Base-by-base conservation (phyloP, 92 coral and sea anemone genomes). In the Phenganax marumi region DNA sequence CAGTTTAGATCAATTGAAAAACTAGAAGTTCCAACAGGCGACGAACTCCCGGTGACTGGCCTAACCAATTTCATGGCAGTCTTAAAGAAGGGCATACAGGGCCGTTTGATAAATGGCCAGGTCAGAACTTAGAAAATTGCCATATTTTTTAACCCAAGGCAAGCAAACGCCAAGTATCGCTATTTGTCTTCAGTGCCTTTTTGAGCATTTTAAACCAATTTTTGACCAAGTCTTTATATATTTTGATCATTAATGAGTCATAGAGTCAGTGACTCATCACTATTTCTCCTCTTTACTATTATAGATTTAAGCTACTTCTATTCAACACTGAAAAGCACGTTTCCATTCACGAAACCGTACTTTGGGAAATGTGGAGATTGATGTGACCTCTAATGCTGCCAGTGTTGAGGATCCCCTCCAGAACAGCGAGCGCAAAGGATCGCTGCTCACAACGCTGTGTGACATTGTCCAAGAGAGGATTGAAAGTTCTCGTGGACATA, bases 1-100 rank as follows among this genome's bases (percentile, higher is more conserved):
- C 16, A 73, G 78, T 60, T 73, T 52, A 73, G 78, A 73, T 73
- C 78, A 6, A 50, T 73, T 60, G 68, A 62, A 62, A 62, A 62
- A 7, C 68, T 62, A 19, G 12, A 62, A 1, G 12, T 7, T 13
- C 68, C 68, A 13, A 62, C 43, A 6, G 68, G 25, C 10, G 33
- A 62, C 8, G 68, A 62, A 19, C 68, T 13, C 7, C 78, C 54
- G 8, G 60, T 73, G 9, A 73, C 58, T 73, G 78, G 78, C 9
- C 60, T 50, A 39, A 17, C 8, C 14, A 50, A 7, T 3, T 23
- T 48, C 49, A 16, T 43, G 6, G 17, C 57, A 18, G 54, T 22
- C 25, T 43, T 73, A 3, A 73, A 73, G 22, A 39, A 52, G 54
- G 43, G 78, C 26, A 73, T 62, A 7, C 8, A 62, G 12, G 13